These are phyloP conservation scores for Phalacrocorax aristotelis DNA, from an alignment of 2,113 vertebrate species.

Conservation along the genomic window DNA sequence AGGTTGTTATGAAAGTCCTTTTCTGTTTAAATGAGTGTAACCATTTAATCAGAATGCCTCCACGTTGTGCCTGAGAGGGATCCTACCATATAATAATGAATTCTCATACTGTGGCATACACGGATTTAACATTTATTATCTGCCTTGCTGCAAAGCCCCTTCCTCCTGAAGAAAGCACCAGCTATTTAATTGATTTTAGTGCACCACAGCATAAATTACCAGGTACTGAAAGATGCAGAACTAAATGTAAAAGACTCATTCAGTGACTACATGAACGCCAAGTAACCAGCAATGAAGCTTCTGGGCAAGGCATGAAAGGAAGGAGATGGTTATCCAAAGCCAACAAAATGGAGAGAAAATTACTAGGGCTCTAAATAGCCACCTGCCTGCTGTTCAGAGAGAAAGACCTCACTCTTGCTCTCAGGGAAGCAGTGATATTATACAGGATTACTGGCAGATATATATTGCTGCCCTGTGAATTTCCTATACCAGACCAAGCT, in stretches of 20 bases:
- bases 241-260: conserved; percentile 21
- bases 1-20: conserved; percentile 18
- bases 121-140: conserved; percentile 38
- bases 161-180: conserved; percentile 4
- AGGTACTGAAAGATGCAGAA: background rate
- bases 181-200: conserved; percentile 49
- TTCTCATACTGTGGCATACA: conserved; percentile 26
- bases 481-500: background rate
- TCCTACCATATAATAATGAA: conserved; percentile 32
- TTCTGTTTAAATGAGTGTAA: conserved; percentile 4
- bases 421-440: background rate
- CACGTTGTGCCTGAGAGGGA: background rate
- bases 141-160: background rate
- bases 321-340: conserved; percentile 36
- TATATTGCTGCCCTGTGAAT: background rate
- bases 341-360: conserved; percentile 35
- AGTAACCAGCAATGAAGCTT: conserved; percentile 23
- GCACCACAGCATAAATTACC: conserved; percentile 42
- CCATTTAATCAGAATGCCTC: conserved; percentile 43
- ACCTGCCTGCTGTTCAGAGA: conserved; percentile 26
- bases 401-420: background rate
- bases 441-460: background rate
- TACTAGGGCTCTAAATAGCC: conserved; percentile 29
- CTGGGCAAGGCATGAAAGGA: conserved; percentile 39
- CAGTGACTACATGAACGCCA: background rate